These are phyloP conservation scores for Brenthis hecate DNA, from an alignment of 2,888 invertebrate species.

Conservation along the genomic window DNA sequence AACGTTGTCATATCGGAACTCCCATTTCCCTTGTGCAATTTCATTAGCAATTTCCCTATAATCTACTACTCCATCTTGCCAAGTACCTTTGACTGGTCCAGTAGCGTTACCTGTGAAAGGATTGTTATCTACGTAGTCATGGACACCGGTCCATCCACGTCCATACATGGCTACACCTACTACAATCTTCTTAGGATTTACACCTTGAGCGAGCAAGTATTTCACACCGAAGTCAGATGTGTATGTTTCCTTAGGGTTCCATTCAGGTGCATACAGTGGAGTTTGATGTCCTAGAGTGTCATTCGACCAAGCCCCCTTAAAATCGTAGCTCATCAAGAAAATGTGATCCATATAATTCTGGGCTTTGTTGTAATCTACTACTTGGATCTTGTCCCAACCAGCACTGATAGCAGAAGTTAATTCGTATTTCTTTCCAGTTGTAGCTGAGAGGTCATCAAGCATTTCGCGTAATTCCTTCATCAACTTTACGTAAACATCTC, in stretches of 20 bases:
- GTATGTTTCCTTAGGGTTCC: conserved; percentile 74
- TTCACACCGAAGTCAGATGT: conserved; percentile 77
- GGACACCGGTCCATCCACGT: conserved; percentile 75
- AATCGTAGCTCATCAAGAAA: conserved; percentile 78
- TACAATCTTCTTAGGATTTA: conserved; percentile 71
- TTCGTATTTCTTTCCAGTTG: conserved; percentile 73
- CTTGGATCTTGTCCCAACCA: conserved; percentile 79
- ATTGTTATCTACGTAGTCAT: conserved; percentile 61
- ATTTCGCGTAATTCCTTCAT: conserved; percentile 75
- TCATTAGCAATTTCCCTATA: conserved; percentile 74
- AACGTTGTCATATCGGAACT: conserved; percentile 71
- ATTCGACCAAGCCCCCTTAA: conserved; percentile 78
- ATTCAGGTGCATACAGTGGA: conserved; percentile 68
- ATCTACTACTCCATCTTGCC: conserved; percentile 78
- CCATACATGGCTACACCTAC: conserved; percentile 79
- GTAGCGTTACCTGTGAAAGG: conserved; percentile 75
- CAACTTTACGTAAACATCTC: conserved; percentile 64
- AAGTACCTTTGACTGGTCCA: conserved; percentile 74
- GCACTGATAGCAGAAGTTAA: conserved; percentile 77
- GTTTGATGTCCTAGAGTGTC: conserved; percentile 75
- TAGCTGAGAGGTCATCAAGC: conserved; percentile 67
- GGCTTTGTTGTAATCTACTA: conserved; percentile 72
- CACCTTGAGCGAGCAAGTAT: conserved; percentile 72
- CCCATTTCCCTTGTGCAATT: conserved; percentile 71
- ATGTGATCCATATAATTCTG: conserved; percentile 79